Conservation (phyloP, 1,140 invertebrate species). For the Drusus annulatus region DNA sequence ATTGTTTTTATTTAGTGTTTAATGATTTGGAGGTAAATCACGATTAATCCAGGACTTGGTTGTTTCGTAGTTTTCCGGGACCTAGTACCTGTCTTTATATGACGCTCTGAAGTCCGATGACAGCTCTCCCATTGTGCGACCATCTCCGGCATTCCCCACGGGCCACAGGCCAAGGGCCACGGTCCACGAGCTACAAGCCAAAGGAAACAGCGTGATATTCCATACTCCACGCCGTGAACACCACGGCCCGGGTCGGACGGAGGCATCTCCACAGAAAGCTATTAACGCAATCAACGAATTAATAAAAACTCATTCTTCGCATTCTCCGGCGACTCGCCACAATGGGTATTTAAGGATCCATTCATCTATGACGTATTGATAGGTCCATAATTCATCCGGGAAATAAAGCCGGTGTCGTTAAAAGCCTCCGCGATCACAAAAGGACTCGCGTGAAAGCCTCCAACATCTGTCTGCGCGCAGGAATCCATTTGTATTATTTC, state of each 20-base stretch:
- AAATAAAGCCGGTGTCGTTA: conserved; percentile 56
- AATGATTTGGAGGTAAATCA: no score
- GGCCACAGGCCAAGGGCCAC: background rate
- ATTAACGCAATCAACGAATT: conserved; percentile 56
- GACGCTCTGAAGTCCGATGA: no score
- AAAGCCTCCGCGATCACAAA: conserved; percentile 50
- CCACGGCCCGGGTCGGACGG: no score
- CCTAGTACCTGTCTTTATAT: no score
- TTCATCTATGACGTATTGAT: conserved; percentile 52
- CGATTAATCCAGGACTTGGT: no score
- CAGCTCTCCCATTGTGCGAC: no score
- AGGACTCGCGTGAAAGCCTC: conserved; percentile 44
- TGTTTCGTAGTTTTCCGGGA: no score
- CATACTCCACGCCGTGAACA: no score
- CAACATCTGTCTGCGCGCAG: conserved; percentile 17
- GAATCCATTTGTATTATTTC: conserved; percentile 24
- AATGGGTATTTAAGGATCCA: conserved; percentile 58
- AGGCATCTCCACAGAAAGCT: conserved; percentile 15
- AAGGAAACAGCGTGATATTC: conserved; percentile 5
- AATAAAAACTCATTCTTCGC: conserved; percentile 52
- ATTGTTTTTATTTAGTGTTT: no score
- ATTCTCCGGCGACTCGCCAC: conserved; percentile 47
- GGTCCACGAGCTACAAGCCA: background rate
- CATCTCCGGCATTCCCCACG: background rate
- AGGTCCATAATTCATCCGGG: conserved; percentile 46